phyloP scores from a whole-genome alignment of 2,797 vertebrate species.

The Gymnoscopelus microlampas region DNA sequence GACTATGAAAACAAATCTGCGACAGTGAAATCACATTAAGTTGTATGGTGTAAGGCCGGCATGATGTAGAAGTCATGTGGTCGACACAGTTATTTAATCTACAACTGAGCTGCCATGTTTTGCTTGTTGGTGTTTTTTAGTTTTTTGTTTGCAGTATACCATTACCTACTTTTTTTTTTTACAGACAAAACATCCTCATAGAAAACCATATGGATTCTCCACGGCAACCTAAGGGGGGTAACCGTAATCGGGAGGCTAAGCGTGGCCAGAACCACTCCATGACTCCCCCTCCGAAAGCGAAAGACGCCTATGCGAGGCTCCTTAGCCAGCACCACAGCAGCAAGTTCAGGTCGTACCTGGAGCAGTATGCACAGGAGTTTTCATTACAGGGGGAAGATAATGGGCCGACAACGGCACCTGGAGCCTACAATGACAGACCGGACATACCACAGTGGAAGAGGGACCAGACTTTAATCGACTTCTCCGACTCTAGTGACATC shows the following conservation, averaged over 20 bases:
- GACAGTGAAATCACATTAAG: no score
- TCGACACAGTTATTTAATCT: no score
- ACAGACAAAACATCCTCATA: slow-evolving; percentile 25
- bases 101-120: no score
- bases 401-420: slow-evolving; percentile 35
- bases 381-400: slow-evolving; percentile 72
- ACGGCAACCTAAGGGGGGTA: slow-evolving; percentile 61
- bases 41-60: no score
- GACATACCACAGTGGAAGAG: slow-evolving; percentile 62
- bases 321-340: slow-evolving; percentile 87
- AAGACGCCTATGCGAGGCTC: slow-evolving; percentile 86
- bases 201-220: slow-evolving; percentile 80
- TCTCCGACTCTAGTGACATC: slow-evolving; percentile 72
- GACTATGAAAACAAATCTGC: no score
- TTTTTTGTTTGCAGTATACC: no score
- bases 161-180: slow-evolving; percentile 1
- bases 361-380: slow-evolving; percentile 79
- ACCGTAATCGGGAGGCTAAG: slow-evolving; percentile 67
- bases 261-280: slow-evolving; percentile 59
- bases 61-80: no score
- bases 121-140: no score
- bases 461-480: slow-evolving; percentile 61
- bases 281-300: slow-evolving; percentile 83
- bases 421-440: slow-evolving; percentile 59
- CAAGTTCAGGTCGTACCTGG: slow-evolving; percentile 83